phyloP scores from a whole-genome alignment of 2,797 vertebrate genomes.

The Kryptolebias ocellatus region DNA sequence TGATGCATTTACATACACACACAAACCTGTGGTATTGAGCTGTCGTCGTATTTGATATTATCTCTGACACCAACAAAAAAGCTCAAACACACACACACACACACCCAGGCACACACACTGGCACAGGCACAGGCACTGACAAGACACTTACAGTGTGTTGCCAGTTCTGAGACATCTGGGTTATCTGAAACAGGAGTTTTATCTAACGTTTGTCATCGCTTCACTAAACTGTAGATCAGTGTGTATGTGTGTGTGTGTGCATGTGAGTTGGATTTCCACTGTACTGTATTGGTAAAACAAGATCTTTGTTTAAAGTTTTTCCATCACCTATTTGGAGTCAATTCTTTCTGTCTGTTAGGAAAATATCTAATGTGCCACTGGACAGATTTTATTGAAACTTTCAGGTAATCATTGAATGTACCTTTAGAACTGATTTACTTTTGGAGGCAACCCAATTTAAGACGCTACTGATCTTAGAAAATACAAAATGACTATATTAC shows the following conservation, averaged over 20 bases:
- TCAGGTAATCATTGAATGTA: too few species aligned
- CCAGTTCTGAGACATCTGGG: slow-evolving; percentile 47
- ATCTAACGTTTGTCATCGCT: slow-evolving; percentile 47
- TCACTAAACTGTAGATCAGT: slow-evolving; percentile 10
- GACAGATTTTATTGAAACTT: too few species aligned
- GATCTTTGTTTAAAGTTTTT: too few species aligned
- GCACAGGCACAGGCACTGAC: slow-evolving; percentile 5
- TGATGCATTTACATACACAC: slow-evolving; percentile 19
- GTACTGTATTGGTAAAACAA: too few species aligned
- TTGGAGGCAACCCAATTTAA: too few species aligned
- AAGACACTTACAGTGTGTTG: slow-evolving; percentile 34
- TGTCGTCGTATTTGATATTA: slow-evolving; percentile 41
- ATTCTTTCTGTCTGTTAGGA: too few species aligned
- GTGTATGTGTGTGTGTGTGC: slow-evolving; percentile 3
- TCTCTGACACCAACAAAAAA: slow-evolving; percentile 46
- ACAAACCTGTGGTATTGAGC: slow-evolving; percentile 6
- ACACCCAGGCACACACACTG: neutral
- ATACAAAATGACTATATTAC: too few species aligned
- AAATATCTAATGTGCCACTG: too few species aligned
- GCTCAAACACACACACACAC: neutral
- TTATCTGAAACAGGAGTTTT: slow-evolving; percentile 56
- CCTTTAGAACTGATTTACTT: too few species aligned
- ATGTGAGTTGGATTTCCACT: neutral
- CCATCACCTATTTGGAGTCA: too few species aligned
- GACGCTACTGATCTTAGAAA: too few species aligned